Percentiles rank a stretch among this genome's conserved stretches.
These are phyloP conservation scores for Monoplex corrugatus DNA, from an alignment of 2,888 invertebrate genomes.

Conservation along the genomic window DNA sequence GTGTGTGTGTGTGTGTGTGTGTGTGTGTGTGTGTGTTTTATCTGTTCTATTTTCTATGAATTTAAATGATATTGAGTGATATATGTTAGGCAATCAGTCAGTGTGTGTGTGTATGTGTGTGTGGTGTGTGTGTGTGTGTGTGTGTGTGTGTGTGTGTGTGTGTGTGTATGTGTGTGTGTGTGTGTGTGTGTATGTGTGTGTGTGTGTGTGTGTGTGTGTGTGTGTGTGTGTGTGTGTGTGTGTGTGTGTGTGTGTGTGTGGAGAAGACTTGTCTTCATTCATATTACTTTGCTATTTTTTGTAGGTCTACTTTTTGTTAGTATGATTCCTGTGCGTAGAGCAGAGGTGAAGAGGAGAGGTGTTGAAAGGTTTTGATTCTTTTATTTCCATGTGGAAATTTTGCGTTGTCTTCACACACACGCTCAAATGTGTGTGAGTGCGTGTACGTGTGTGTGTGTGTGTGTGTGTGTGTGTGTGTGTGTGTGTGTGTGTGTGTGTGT, in stretches of 20 bases:
- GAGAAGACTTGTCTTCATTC: too few species aligned
- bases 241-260: neutral
- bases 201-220: neutral
- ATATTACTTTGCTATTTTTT: too few species aligned
- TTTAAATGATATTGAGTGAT: too few species aligned
- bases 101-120: constrained; percentile 13
- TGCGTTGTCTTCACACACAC: neutral
- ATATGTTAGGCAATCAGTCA: too few species aligned
- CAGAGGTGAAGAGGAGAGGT: neutral
- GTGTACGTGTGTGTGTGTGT: neutral
- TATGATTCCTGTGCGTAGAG: neutral
- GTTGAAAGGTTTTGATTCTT: neutral
- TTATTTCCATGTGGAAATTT: neutral
- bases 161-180: constrained; percentile 11
- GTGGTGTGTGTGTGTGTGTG: constrained; percentile 6
- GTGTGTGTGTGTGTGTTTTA: neutral
- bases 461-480: constrained; percentile 19
- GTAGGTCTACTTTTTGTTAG: too few species aligned
- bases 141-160: neutral
- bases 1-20: neutral
- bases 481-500: neutral
- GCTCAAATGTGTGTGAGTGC: neutral
- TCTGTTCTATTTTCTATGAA: neutral
- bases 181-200: constrained; percentile 18
- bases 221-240: neutral